These are phyloP conservation scores for Ophion obscuratus DNA, from an alignment of 2,888 invertebrate species.

Conservation along the genomic window DNA sequence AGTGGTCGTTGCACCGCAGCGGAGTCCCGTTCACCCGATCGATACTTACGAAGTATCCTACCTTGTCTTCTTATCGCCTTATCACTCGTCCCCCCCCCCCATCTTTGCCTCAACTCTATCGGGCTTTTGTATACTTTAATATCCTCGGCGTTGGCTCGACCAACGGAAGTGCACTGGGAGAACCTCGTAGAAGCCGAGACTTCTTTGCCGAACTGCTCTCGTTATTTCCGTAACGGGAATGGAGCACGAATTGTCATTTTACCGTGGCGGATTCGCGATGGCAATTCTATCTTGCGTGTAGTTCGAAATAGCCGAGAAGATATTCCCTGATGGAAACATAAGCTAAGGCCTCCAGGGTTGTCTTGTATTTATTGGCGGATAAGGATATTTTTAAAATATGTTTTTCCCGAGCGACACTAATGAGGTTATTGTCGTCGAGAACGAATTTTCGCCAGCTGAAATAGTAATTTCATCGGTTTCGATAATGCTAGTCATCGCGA, in stretches of 20 bases:
- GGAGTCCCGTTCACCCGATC: slow-evolving; percentile 42
- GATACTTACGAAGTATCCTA: slow-evolving; percentile 58
- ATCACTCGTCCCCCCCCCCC: slow-evolving; percentile 37
- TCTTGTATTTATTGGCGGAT: background rate
- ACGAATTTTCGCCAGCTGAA: background rate
- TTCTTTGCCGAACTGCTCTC: slow-evolving; percentile 3
- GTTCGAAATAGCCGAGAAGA: background rate
- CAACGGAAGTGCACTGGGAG: slow-evolving; percentile 48
- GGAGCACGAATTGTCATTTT: background rate
- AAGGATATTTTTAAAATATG: background rate
- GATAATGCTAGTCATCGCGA: background rate
- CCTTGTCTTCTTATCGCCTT: slow-evolving; percentile 55
- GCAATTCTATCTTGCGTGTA: background rate
- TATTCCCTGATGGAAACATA: background rate
- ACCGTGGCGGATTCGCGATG: background rate
- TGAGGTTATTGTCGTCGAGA: background rate
- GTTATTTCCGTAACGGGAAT: background rate
- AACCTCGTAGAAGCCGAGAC: slow-evolving; percentile 41
- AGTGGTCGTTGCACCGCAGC: slow-evolving; percentile 30
- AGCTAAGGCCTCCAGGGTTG: background rate
- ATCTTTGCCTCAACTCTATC: slow-evolving; percentile 20
- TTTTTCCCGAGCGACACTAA: background rate
- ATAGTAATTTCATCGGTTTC: background rate
- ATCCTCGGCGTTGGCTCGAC: slow-evolving; percentile 36
- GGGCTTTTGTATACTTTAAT: slow-evolving; percentile 55